phyloP scores from a whole-genome alignment of 2,888 invertebrate genomes.

The Parochlus steinenii region DNA sequence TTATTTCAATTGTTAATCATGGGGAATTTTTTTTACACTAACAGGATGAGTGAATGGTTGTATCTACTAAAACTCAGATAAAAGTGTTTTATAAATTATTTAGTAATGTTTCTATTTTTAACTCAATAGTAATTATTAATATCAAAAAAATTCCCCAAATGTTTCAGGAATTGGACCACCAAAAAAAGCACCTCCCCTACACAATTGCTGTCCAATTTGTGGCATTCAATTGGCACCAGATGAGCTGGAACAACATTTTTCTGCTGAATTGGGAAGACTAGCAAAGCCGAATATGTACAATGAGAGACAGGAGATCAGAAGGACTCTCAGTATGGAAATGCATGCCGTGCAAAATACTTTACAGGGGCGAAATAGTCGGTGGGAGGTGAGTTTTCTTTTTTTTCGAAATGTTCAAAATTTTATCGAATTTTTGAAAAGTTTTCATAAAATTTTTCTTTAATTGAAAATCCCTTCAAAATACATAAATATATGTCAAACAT shows the following conservation, averaged over 20 bases:
- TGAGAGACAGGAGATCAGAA: conserved; percentile 23
- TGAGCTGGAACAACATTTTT: conserved; percentile 50
- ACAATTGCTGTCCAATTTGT: conserved; percentile 45
- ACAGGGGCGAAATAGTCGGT: conserved; percentile 38
- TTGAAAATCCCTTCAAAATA: conserved; percentile 1
- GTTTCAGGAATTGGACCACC: conserved; percentile 16
- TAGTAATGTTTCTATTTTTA: too few species aligned
- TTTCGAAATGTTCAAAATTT: too few species aligned
- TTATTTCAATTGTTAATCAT: too few species aligned
- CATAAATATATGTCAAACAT: too few species aligned
- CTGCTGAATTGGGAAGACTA: conserved; percentile 50
- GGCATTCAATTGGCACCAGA: conserved; percentile 46
- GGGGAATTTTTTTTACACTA: neutral
- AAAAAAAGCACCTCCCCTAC: conserved; percentile 21
- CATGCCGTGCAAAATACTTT: conserved; percentile 31
- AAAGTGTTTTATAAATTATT: conserved; percentile 3
- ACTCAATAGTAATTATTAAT: neutral
- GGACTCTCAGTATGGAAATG: conserved; percentile 26
- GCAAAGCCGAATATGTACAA: conserved; percentile 33
- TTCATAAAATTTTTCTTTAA: conserved; percentile 9
- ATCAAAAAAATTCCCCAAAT: neutral
- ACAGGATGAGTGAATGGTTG: neutral
- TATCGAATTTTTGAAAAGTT: too few species aligned
- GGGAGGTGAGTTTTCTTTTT: conserved; percentile 36
- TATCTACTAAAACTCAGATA: neutral